Evolutionary conservation across 2,888 invertebrate genomes (phyloP).

Genomic region (Lithodes maja): DNA sequence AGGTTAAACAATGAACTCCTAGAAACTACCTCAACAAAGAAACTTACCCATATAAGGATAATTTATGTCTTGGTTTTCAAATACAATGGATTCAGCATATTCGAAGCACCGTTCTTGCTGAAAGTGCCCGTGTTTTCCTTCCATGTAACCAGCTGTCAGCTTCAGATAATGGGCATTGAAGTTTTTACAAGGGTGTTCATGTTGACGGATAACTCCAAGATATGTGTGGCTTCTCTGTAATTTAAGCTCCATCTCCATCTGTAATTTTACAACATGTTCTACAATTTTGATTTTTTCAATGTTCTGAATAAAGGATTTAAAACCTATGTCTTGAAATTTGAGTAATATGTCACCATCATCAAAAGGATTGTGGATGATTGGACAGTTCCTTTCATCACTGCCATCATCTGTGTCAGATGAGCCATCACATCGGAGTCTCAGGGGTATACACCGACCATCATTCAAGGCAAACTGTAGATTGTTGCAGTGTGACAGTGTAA

Average conservation of each 20-base stretch:
- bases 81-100: neutral
- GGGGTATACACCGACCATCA: slow-evolving; percentile 9
- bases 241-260: too few species aligned
- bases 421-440: slow-evolving; percentile 10
- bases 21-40: too few species aligned
- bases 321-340: too few species aligned
- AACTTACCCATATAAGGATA: slow-evolving; percentile 28
- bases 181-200: neutral
- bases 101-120: neutral
- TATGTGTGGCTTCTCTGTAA: too few species aligned
- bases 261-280: too few species aligned
- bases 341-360: too few species aligned
- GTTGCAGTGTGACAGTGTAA: slow-evolving; percentile 12
- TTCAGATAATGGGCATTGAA: neutral
- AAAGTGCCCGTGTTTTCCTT: neutral
- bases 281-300: too few species aligned
- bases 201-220: too few species aligned
- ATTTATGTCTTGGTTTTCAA: neutral
- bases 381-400: slow-evolving; percentile 15
- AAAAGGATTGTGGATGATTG: neutral
- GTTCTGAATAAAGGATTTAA: too few species aligned
- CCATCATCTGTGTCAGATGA: neutral
- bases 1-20: too few species aligned
- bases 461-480: slow-evolving; percentile 17
- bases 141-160: neutral